These are phyloP conservation scores for Criorhina ranunculi DNA, from an alignment of 2,888 invertebrate genomes.

Conservation along the genomic window DNA sequence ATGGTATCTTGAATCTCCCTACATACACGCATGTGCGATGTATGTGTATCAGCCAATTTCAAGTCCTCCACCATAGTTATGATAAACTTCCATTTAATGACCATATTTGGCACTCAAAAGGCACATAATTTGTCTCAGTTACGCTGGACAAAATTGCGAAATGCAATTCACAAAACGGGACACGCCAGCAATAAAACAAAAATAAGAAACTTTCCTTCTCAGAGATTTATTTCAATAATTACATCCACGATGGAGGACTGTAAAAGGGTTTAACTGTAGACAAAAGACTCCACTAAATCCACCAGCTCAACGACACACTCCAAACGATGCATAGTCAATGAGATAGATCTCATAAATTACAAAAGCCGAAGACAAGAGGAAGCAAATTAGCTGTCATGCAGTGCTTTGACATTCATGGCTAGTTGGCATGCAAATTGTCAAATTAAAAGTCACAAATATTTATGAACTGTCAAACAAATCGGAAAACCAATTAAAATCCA, in stretches of 20 bases:
- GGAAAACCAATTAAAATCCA: conserved; percentile 56
- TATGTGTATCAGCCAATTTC: conserved; percentile 17
- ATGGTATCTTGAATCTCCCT: conserved; percentile 39
- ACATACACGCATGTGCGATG: conserved; percentile 23
- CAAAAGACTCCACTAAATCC: background rate
- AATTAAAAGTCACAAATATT: conserved; percentile 44
- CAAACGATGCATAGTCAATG: conserved; percentile 38
- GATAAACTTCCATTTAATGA: conserved; percentile 84
- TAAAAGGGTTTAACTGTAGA: conserved; percentile 2
- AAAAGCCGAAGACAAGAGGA: conserved; percentile 48
- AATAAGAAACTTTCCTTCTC: conserved; percentile 25
- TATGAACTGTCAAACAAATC: conserved; percentile 51
- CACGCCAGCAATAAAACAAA: conserved; percentile 12
- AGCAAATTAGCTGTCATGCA: conserved; percentile 35
- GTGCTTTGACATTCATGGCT: conserved; percentile 26
- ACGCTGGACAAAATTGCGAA: conserved; percentile 77
- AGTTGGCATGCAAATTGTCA: conserved; percentile 56
- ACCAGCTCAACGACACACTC: too few species aligned
- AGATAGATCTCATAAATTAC: conserved; percentile 45
- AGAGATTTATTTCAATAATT: conserved; percentile 31
- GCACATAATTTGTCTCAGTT: conserved; percentile 79
- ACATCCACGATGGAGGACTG: conserved; percentile 12
- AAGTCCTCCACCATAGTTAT: conserved; percentile 67
- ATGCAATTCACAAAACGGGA: conserved; percentile 32
- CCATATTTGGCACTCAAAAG: conserved; percentile 82